Base-by-base conservation (phyloP, 2,888 invertebrate genomes). In the Synanthedon myopaeformis region DNA sequence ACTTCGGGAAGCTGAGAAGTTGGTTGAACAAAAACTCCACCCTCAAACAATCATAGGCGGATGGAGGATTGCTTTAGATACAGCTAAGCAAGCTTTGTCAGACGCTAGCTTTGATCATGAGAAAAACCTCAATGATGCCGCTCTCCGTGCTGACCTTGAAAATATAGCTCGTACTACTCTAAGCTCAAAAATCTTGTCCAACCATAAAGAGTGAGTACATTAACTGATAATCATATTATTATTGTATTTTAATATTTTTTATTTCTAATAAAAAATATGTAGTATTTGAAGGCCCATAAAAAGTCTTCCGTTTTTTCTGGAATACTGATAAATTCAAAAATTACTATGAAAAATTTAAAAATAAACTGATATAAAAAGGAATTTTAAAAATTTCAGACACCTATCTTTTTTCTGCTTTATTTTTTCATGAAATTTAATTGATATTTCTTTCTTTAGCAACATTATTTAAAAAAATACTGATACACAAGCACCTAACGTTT, bases 91-190 rank as follows among this genome's bases (percentile, higher is more conserved):
- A 61, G 96, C 98, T 1, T 89, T 99, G 1, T 89, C 91, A 54
- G 90, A 91, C 52, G 90, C 93, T 17, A 92, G 98, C 28, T 89
- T 90, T 68, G 96, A 98, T 75, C 94, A 98, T 77, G 93, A 95
- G 50, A 80, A 74, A 57, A 81, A 73, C 57, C 87, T 91, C 6
- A 92, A 96, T 82, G 89, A 91, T 49, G 93, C 89, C 11, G 91
- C 91, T 59, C 95, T 99, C 66, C 90, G 93, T 48, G 91, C 92
- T 66, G 99, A 99, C 84, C 89, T 99, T 54, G 82, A 98, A 80
- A 99, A 99, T 74, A 99, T 99, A 76, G 98, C 99, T 8, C 90
- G 97, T 49, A 99, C 99, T 23, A 99, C 99, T 23, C 88, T 99
- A 45, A 98, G 98, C 71, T 99, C 99, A 0, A 99, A 99, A 83